Base-by-base conservation (phyloP, 2,797 vertebrate species). In the Poeciliopsis turneri region DNA sequence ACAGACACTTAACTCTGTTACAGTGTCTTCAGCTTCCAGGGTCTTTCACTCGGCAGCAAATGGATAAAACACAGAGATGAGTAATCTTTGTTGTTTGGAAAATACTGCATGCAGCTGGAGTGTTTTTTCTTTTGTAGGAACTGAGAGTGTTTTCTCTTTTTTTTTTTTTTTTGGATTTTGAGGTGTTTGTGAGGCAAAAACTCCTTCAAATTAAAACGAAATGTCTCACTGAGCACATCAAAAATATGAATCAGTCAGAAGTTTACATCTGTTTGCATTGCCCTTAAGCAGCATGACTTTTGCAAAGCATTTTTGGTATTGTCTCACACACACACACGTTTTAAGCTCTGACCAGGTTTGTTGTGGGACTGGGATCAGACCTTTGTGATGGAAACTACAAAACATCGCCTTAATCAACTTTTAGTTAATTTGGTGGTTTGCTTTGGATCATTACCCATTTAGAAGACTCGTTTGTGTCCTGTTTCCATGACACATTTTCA, bases 61-160 rank as follows among this genome's bases (percentile, higher is more conserved):
- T n/a, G 47, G 77, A 70, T 23, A 72, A 87, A 87, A 43, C 82
- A 81, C 81, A 78, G 68, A 64, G 3, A 55, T 73, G 70, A 72
- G 74, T 79, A 45, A 74, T 83, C 55, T 82, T 71, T 84, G 77
- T 80, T 72, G 71, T 0, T 4, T 78, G 57, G 72, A 89, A 84
- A 86, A 85, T 83, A 74, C 79, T 57, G 53, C 87, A 59, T 75
- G 55, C 55, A 80, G 81, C 66, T 85, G 83, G 79, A 89, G 78
- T 85, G 39, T 49, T 90, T 88, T 88, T 84, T 73, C 79, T 79
- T 85, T 77, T 88, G 64, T 25, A 84, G 57, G 83, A 88, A 78
- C 66, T 45, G 12, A 70, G 86, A 46, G 85, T 53, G 66, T 75
- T 68, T 25, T 68, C 10, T 5, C 49, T 36, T 2, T 33, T 75